These are phyloP conservation scores for Crocallis elinguaria DNA, from an alignment of 2,888 invertebrate genomes.

Conservation along the genomic window DNA sequence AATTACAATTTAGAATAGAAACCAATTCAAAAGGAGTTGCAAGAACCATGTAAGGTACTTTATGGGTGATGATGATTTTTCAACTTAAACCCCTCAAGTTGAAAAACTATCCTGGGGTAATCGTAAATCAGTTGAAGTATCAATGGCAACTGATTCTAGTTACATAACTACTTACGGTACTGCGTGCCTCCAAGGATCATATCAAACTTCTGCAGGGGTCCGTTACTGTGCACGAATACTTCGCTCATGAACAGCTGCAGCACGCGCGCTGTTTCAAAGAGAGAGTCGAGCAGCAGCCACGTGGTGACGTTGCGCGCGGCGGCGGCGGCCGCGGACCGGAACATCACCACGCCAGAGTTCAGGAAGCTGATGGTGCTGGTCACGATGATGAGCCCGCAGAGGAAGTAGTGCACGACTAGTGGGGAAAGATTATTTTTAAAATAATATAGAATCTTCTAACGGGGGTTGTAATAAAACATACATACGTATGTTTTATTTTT, in stretches of 20 bases:
- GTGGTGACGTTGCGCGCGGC: constrained; percentile 65
- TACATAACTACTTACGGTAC: constrained; percentile 62
- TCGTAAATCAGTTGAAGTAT: no score
- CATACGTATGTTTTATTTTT: no score
- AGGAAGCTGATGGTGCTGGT: constrained; percentile 70
- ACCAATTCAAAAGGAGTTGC: no score
- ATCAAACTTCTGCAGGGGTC: constrained; percentile 66
- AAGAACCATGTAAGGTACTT: no score
- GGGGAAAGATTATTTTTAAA: constrained; percentile 22
- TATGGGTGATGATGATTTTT: no score
- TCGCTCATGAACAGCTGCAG: constrained; percentile 73
- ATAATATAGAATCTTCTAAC: no score
- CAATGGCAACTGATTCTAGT: no score
- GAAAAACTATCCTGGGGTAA: no score
- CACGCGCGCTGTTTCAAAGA: constrained; percentile 74
- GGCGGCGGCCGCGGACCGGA: constrained; percentile 57
- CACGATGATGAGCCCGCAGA: constrained; percentile 66
- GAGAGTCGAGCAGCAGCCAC: constrained; percentile 73
- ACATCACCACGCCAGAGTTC: constrained; percentile 70
- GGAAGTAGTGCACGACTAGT: constrained; percentile 74
- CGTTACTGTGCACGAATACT: constrained; percentile 65
- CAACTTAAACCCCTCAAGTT: no score
- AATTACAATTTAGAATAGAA: no score
- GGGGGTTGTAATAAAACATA: no score
- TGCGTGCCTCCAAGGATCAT: constrained; percentile 69